These are phyloP conservation scores for Geotrupes spiniger DNA, from an alignment of 2,888 invertebrate species.

Conservation along the genomic window DNA sequence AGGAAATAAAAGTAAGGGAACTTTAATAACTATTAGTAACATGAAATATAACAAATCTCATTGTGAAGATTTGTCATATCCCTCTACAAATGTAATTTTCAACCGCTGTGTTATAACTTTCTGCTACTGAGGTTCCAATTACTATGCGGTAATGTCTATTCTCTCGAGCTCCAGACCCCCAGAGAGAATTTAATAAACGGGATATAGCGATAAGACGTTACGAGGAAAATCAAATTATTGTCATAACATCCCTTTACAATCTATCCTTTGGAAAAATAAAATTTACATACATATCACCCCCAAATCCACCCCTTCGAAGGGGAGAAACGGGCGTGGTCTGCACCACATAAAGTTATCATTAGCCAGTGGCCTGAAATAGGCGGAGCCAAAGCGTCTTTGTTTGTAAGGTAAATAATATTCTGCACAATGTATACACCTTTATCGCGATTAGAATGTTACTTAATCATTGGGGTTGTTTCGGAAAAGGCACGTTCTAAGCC, in stretches of 20 bases:
- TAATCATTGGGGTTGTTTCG: slow-evolving; percentile 43
- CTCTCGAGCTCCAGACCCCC: too few species aligned
- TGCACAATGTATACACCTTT: slow-evolving; percentile 68
- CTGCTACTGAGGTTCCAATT: too few species aligned
- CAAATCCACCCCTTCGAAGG: slow-evolving; percentile 28
- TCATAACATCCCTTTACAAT: slow-evolving; percentile 22
- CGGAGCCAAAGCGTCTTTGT: slow-evolving; percentile 49
- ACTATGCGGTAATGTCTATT: too few species aligned
- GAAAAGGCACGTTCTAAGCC: slow-evolving; percentile 36
- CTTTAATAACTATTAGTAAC: too few species aligned
- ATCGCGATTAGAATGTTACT: slow-evolving; percentile 46
- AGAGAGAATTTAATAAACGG: too few species aligned
- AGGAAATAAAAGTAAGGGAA: too few species aligned
- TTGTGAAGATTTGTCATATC: too few species aligned
- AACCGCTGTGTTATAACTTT: too few species aligned
- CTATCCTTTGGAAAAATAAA: slow-evolving; percentile 19
- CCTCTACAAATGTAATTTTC: too few species aligned
- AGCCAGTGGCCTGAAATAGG: slow-evolving; percentile 50
- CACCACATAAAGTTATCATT: slow-evolving; percentile 46
- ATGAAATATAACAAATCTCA: too few species aligned
- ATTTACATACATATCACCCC: slow-evolving; percentile 33
- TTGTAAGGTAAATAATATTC: slow-evolving; percentile 72
- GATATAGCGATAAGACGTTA: background rate
- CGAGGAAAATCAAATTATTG: slow-evolving; percentile 19
- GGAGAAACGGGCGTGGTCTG: slow-evolving; percentile 37